Percentiles rank a stretch among this genome's conserved stretches.
phyloP scores from a whole-genome alignment of 2,888 invertebrate species.

The Nephrotoma flavescens region DNA sequence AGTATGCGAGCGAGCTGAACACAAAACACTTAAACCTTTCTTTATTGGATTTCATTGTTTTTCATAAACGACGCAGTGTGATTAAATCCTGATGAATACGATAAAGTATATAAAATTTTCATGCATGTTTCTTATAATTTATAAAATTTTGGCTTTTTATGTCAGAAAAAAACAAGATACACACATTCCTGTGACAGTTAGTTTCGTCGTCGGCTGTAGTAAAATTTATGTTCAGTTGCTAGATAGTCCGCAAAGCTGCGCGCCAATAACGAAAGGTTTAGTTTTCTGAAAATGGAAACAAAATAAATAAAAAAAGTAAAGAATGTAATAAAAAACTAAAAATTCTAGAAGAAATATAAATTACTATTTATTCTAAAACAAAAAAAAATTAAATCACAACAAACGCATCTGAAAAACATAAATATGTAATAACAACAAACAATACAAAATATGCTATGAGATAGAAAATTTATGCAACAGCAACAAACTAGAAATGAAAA shows the following conservation, averaged over 20 bases:
- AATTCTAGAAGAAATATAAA: neutral
- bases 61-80: neutral
- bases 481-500: neutral
- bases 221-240: neutral
- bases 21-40: neutral
- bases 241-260: neutral
- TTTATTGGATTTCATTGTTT: neutral
- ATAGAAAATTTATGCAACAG: neutral
- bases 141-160: neutral
- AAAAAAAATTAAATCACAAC: neutral
- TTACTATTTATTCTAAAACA: neutral
- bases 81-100: neutral
- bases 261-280: neutral
- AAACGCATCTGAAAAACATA: neutral
- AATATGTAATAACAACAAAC: neutral
- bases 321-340: neutral
- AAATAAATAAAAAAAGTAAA: neutral
- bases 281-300: neutral
- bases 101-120: neutral
- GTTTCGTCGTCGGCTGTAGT: neutral
- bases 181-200: neutral
- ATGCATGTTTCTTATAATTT: neutral
- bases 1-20: neutral
- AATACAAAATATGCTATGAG: neutral
- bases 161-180: neutral